A percentile compares a stretch with the other conserved stretches of the same genome.
Conservation (phyloP, 2,888 invertebrate species). For the Endomychus coccineus region DNA sequence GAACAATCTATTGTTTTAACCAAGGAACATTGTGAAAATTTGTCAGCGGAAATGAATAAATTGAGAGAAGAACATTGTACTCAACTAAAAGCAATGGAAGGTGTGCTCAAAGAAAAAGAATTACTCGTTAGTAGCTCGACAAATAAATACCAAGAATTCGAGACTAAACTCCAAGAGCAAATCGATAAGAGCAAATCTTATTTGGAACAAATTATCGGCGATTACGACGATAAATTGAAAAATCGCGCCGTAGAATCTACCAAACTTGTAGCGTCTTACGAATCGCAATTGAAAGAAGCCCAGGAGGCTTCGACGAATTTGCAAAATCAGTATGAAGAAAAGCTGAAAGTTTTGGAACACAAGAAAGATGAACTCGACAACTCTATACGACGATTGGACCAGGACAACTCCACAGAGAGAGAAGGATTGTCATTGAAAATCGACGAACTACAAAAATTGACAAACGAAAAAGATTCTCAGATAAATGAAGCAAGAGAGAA, state of each 20-base stretch:
- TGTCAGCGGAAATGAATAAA: slow-evolving; percentile 14
- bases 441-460: slow-evolving; percentile 1
- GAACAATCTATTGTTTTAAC: slow-evolving; percentile 46
- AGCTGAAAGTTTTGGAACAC: no score
- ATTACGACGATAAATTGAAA: slow-evolving; percentile 16
- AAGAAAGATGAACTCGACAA: no score
- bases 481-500: not conserved
- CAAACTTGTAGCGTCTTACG: slow-evolving; percentile 9
- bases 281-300: no score
- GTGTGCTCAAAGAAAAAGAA: slow-evolving; percentile 18
- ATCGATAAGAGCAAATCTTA: slow-evolving; percentile 3
- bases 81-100: slow-evolving; percentile 8
- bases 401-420: no score
- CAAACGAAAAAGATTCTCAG: not conserved
- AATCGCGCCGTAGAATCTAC: slow-evolving; percentile 13
- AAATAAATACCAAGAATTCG: slow-evolving; percentile 23
- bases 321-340: no score
- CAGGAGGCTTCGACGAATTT: no score
- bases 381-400: no score
- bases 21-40: slow-evolving; percentile 13
- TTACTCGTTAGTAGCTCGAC: slow-evolving; percentile 19
- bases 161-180: slow-evolving; percentile 18
- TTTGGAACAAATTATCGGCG: slow-evolving; percentile 16
- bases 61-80: slow-evolving; percentile 14
- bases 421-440: no score